Conservation (phyloP, 2,113 vertebrate genomes). For the Symphodus melops region DNA sequence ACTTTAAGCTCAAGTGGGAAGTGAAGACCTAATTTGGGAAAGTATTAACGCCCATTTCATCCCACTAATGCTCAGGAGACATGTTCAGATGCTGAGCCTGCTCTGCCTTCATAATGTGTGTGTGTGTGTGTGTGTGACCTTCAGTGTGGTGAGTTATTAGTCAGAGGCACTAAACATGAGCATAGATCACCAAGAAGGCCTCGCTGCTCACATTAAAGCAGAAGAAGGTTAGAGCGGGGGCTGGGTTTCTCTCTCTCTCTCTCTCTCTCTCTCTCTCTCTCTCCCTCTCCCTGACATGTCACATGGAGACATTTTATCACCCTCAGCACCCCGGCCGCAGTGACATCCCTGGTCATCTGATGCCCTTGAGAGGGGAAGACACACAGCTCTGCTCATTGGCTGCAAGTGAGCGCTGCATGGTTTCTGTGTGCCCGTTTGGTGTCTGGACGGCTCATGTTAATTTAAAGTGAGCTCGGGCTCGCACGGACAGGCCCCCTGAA, state of each 20-base stretch:
- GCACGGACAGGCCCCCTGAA: conserved; percentile 24
- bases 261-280: too few relatives aligned
- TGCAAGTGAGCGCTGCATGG: conserved; percentile 22
- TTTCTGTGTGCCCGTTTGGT: conserved; percentile 12
- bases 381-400: conserved; percentile 51
- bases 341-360: conserved; percentile 62
- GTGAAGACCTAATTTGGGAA: conserved; percentile 28
- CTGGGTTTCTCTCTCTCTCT: neutral
- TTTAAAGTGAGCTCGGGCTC: conserved; percentile 45
- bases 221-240: conserved; percentile 5
- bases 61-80: conserved; percentile 34
- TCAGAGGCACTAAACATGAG: conserved; percentile 55
- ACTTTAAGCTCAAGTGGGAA: conserved; percentile 48
- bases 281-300: conserved; percentile 23
- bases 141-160: conserved; percentile 58
- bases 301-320: conserved; percentile 59
- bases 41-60: conserved; percentile 22
- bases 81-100: conserved; percentile 23
- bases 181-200: conserved; percentile 36
- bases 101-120: conserved; percentile 43
- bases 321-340: conserved; percentile 27
- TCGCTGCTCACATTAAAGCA: conserved; percentile 39
- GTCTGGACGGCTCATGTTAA: conserved; percentile 52
- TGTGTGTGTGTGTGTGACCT: conserved; percentile 74
- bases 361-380: conserved; percentile 65